Conservation (phyloP, 2,888 invertebrate species). For the Aleiodes testaceus region DNA sequence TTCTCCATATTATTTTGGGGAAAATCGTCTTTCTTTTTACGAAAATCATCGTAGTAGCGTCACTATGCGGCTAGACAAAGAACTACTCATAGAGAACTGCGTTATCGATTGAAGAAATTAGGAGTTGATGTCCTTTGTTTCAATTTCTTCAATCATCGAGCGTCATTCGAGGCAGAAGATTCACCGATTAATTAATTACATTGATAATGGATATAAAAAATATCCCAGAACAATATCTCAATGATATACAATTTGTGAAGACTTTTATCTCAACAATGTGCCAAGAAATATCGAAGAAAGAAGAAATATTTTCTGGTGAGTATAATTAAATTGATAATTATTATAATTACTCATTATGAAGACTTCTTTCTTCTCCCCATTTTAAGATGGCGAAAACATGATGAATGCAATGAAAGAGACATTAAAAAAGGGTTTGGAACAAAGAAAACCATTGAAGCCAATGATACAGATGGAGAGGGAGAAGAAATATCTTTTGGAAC, state of each 20-base stretch:
- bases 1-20: too few species aligned
- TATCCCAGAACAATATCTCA: constrained; percentile 27
- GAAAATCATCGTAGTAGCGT: too few species aligned
- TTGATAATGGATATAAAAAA: constrained; percentile 11
- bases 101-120: too few species aligned
- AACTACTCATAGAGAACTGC: too few species aligned
- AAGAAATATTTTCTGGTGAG: constrained; percentile 26
- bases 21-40: too few species aligned
- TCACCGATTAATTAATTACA: background rate
- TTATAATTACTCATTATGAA: background rate
- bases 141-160: too few species aligned
- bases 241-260: constrained; percentile 36
- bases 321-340: background rate
- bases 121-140: too few species aligned
- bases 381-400: background rate
- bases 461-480: constrained; percentile 6
- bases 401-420: background rate
- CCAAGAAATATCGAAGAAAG: constrained; percentile 4
- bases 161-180: too few species aligned
- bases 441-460: background rate
- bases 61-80: too few species aligned
- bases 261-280: constrained; percentile 16
- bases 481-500: constrained; percentile 3
- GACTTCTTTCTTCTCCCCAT: background rate
- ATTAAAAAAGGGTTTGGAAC: background rate